Conservation (phyloP, 1,140 invertebrate species). For the Thaumatotibia leucotreta region DNA sequence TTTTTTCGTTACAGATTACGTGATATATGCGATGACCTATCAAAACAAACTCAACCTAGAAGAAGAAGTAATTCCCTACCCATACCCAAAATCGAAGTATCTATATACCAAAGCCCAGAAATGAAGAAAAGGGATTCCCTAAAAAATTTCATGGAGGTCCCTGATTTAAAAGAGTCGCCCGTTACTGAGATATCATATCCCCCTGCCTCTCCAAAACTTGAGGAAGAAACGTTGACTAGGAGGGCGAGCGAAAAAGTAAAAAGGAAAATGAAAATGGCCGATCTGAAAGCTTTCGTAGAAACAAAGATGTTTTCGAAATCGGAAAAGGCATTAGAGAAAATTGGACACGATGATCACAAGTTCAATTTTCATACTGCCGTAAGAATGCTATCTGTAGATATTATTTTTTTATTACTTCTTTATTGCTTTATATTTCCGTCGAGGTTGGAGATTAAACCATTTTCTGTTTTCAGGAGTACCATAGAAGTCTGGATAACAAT, state of each 20-base stretch:
- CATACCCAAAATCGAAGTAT: slow-evolving; percentile 94
- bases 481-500: slow-evolving; percentile 86
- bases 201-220: slow-evolving; percentile 67
- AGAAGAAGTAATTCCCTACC: slow-evolving; percentile 94
- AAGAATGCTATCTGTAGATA: slow-evolving; percentile 72
- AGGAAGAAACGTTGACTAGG: slow-evolving; percentile 79
- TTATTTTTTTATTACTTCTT: slow-evolving; percentile 38
- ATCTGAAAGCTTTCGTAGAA: slow-evolving; percentile 92
- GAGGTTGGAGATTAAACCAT: slow-evolving; percentile 3
- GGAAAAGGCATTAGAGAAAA: slow-evolving; percentile 93
- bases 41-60: slow-evolving; percentile 84
- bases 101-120: slow-evolving; percentile 87
- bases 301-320: slow-evolving; percentile 94
- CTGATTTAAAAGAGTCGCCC: slow-evolving; percentile 81
- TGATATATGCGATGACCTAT: slow-evolving; percentile 88
- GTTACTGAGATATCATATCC: slow-evolving; percentile 68
- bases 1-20: slow-evolving; percentile 79
- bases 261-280: slow-evolving; percentile 92
- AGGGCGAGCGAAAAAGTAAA: slow-evolving; percentile 88
- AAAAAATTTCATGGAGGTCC: slow-evolving; percentile 87
- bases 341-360: slow-evolving; percentile 83
- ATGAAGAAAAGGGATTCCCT: slow-evolving; percentile 81
- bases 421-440: slow-evolving; percentile 11
- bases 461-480: slow-evolving; percentile 80
- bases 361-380: slow-evolving; percentile 71